Conservation (phyloP, 2,113 vertebrate genomes). For the Gavialis gangeticus region DNA sequence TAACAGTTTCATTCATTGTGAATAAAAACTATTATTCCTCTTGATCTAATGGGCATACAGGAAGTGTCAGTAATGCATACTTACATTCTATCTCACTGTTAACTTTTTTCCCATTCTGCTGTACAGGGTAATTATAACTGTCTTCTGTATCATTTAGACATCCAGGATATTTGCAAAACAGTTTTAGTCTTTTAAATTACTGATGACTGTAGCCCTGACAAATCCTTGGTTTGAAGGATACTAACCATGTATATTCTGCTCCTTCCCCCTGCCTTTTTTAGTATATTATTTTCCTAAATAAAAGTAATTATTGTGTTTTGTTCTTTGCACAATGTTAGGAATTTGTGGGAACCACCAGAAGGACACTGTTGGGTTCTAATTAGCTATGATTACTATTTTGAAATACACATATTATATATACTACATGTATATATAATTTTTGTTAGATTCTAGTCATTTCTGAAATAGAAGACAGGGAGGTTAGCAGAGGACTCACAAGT, state of each 20-base stretch:
- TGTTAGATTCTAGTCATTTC: neutral
- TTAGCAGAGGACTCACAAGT: neutral
- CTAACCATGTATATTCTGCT: neutral
- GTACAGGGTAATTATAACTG: neutral
- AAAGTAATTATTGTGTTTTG: neutral
- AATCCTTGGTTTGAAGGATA: neutral
- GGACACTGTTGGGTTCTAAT: neutral
- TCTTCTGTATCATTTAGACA: neutral
- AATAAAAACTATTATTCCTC: neutral
- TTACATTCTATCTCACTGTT: neutral
- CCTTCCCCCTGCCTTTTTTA: neutral
- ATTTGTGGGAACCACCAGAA: neutral
- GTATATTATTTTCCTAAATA: neutral
- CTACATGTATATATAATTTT: neutral
- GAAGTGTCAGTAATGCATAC: neutral
- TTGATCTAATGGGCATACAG: neutral
- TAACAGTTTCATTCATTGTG: slow-evolving; percentile 2
- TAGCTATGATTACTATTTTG: neutral
- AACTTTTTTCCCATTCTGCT: neutral
- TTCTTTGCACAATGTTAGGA: neutral
- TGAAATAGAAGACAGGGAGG: neutral
- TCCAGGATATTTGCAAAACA: neutral
- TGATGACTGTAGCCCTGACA: neutral
- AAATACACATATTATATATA: neutral
- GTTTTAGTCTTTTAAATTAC: neutral